Conservation (phyloP, 2,113 vertebrate species). For the Burhinus oedicnemus region DNA sequence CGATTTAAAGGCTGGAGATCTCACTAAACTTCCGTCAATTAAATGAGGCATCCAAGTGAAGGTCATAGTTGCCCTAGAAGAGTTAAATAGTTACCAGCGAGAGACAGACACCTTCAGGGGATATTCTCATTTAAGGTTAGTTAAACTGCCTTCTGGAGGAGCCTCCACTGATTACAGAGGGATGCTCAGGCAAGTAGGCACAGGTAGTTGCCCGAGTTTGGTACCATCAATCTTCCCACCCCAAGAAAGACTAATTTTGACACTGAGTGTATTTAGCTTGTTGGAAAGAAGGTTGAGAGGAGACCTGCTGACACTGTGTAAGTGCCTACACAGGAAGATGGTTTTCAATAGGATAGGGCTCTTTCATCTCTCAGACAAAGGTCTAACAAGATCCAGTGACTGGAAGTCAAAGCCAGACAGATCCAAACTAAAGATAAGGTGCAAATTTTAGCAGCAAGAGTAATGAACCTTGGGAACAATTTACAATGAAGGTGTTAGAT, state of each 20-base stretch:
- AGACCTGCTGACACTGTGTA: neutral
- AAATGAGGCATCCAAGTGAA: neutral
- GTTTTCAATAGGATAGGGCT: neutral
- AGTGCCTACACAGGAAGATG: neutral
- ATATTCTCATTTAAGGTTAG: neutral
- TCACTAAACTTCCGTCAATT: neutral
- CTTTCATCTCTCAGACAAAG: conserved; percentile 25
- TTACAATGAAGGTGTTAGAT: conserved; percentile 22
- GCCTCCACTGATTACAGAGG: neutral
- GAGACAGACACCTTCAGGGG: neutral
- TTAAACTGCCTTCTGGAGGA: neutral
- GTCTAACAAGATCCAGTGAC: conserved; percentile 1
- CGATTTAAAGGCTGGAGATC: neutral
- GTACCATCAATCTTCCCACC: neutral
- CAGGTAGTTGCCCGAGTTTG: neutral
- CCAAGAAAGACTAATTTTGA: conserved; percentile 12
- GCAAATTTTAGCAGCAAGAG: conserved; percentile 25
- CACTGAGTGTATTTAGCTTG: neutral
- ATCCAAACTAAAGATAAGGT: conserved; percentile 51
- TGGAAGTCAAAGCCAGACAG: conserved; percentile 29
- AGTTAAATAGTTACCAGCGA: neutral
- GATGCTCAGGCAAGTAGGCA: neutral
- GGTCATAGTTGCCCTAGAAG: neutral
- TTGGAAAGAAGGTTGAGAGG: neutral
- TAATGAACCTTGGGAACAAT: conserved; percentile 28